Percentiles rank a stretch among this genome's conserved stretches.
phyloP scores from a whole-genome alignment of 2,797 vertebrate species.

The Chelon auratus region DNA sequence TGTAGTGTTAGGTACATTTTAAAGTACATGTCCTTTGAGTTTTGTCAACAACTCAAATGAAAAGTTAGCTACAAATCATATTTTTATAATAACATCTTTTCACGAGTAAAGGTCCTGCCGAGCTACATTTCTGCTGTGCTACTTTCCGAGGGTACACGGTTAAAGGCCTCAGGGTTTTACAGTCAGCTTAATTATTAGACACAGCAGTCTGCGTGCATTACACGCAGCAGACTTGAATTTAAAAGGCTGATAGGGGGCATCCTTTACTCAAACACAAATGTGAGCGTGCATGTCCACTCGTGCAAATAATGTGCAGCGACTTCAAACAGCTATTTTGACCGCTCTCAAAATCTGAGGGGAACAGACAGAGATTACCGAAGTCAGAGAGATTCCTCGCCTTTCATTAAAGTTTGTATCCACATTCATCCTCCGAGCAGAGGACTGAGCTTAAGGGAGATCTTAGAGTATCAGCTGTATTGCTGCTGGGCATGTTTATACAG shows the following conservation, averaged over 20 bases:
- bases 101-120: background rate
- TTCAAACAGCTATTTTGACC: constrained; percentile 8
- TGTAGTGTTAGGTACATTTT: too few relatives aligned
- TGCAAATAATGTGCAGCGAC: background rate
- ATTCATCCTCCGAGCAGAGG: constrained; percentile 19
- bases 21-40: too few relatives aligned
- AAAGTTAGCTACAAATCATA: background rate
- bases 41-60: too few relatives aligned
- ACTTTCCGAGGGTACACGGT: background rate
- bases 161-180: background rate
- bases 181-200: constrained; percentile 19
- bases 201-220: constrained; percentile 34
- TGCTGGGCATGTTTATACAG: background rate
- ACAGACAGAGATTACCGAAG: constrained; percentile 15
- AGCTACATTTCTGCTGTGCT: background rate
- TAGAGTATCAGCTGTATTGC: background rate
- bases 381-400: constrained; percentile 45
- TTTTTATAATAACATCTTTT: background rate
- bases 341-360: constrained; percentile 15
- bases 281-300: constrained; percentile 21
- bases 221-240: constrained; percentile 33
- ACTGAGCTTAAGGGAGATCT: constrained; percentile 6
- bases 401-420: constrained; percentile 8
- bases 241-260: constrained; percentile 40
- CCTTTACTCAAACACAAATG: constrained; percentile 32